A percentile compares a stretch with the other conserved stretches of the same genome.
These are phyloP conservation scores for Acanthopleura granulata DNA, from an alignment of 2,888 invertebrate species.

Conservation along the genomic window DNA sequence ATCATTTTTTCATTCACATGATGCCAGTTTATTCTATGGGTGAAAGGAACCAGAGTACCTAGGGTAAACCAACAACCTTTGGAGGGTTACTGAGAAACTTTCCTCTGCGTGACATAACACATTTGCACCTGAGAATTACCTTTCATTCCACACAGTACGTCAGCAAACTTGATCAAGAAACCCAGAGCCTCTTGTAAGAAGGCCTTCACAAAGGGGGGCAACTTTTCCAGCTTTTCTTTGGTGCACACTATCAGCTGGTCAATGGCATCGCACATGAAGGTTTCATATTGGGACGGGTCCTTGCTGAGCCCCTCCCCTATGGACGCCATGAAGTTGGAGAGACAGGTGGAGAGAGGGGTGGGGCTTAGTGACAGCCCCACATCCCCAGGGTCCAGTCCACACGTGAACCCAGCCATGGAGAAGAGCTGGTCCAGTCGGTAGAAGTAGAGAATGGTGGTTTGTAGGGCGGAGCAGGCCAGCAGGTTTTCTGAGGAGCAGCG, in stretches of 20 bases:
- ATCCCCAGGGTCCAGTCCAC: neutral
- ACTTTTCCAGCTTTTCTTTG: neutral
- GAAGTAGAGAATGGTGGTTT: neutral
- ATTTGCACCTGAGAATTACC: neutral
- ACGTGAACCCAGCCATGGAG: neutral
- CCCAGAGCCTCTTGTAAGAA: neutral
- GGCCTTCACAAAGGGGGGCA: neutral
- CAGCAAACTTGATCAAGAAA: neutral
- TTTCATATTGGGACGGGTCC: neutral
- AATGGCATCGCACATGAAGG: neutral
- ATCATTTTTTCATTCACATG: no score
- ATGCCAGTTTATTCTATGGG: no score
- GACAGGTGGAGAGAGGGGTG: neutral
- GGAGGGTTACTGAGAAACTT: no score
- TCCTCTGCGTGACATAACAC: no score
- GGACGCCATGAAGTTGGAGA: neutral
- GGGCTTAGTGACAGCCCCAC: neutral
- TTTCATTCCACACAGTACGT: neutral
- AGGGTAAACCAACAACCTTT: no score
- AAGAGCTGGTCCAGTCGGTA: neutral
- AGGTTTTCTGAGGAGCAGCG: neutral
- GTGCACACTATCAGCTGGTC: neutral
- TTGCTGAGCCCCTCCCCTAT: neutral
- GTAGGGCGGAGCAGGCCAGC: neutral
- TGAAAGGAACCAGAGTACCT: no score